Base-by-base conservation (phyloP, 2,888 invertebrate genomes). In the Heliconius ethilla region DNA sequence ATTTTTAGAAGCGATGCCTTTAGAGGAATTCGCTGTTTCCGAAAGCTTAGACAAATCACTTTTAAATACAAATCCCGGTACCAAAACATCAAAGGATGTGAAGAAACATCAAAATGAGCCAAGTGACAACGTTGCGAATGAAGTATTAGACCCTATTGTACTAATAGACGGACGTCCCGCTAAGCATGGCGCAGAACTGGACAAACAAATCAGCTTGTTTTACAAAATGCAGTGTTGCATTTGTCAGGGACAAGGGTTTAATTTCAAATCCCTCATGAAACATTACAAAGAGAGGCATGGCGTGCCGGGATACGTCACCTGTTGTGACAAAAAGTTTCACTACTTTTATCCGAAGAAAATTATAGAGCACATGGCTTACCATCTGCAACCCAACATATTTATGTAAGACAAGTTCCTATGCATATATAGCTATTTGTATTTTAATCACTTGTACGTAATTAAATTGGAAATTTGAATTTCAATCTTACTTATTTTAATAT, bases 181-280 rank as follows among this genome's bases (percentile, higher is more conserved):
- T 1, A 92, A 90, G 78, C 91, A 92, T 81, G 94, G 94, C 2
- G 83, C 89, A 0, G 93, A 90, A 13, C 83, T 94, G 72, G 94
- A 94, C 81, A 90, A 87, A 83, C 94, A 94, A 83, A 93, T 94
- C 83, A 92, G 92, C 2, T 83, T 94, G 7, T 94, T 94, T 82
- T 94, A 94, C 83, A 92, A 92, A 85, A 94, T 94, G 94, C 94
- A 94, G 86, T 94, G 94, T 81, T 91, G 92, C 79, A 94, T 94
- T 82, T 94, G 94, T 81, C 94, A 93, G 84, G 91, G 91, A 79
- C 88, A 86, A 70, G 92, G 90, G 25, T 94, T 94, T 82, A 87
- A 94, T 83, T 94, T 92, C 81, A 90, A 92, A 78, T 91, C 93
- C 9, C 86, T 94, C 27, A 93, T 94, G 93, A 91, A 89, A 83